Percentiles rank a stretch among this genome's conserved stretches.
These are phyloP conservation scores for Chloromyia formosa DNA, from an alignment of 2,888 invertebrate genomes.

Conservation along the genomic window DNA sequence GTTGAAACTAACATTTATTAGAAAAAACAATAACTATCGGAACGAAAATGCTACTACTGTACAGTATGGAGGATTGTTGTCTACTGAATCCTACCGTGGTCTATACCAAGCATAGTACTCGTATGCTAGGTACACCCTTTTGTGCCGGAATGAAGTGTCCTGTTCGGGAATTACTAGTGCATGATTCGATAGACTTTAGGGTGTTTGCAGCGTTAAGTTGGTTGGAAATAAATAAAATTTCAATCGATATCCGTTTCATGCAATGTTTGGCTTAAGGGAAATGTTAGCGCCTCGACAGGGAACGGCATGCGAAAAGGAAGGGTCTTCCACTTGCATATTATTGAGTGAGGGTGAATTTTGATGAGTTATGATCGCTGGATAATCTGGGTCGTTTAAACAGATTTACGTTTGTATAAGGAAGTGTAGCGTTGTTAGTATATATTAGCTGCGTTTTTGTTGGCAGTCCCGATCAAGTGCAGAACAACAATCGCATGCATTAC, in stretches of 20 bases:
- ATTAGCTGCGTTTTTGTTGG: neutral
- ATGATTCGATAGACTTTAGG: constrained; percentile 4
- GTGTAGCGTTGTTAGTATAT: neutral
- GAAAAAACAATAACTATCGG: neutral
- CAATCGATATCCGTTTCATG: constrained; percentile 42
- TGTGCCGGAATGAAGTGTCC: constrained; percentile 17
- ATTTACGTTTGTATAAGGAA: neutral
- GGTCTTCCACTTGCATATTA: too few relatives aligned
- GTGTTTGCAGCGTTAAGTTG: constrained; percentile 3
- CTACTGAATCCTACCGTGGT: constrained; percentile 20
- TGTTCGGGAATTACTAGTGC: constrained; percentile 28
- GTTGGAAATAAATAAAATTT: neutral
- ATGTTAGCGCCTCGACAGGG: neutral
- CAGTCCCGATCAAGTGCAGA: too few relatives aligned
- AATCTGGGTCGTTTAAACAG: neutral
- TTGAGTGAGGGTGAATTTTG: constrained; percentile 14
- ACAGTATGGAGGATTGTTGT: constrained; percentile 32
- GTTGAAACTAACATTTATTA: neutral
- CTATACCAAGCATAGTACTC: neutral
- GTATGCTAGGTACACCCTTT: neutral
- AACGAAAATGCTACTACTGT: neutral
- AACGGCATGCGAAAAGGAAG: neutral
- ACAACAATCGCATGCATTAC: too few relatives aligned
- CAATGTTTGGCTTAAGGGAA: neutral
- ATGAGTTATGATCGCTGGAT: neutral